Conservation (phyloP, 2,888 invertebrate genomes). For the Hylaea fasciaria region DNA sequence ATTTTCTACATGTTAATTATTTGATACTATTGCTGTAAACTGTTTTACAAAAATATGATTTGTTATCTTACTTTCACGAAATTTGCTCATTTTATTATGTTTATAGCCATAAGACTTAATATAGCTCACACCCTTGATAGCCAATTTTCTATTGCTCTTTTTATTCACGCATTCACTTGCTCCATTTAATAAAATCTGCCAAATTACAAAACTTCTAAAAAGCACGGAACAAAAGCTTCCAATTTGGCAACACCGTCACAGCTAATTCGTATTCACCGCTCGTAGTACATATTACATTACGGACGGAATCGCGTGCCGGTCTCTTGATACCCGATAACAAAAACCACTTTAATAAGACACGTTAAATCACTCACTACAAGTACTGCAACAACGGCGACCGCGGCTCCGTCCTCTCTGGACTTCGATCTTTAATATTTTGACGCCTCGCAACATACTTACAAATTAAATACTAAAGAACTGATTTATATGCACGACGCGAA, state of each 20-base stretch:
- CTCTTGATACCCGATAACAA: constrained; percentile 58
- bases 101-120: too few relatives aligned
- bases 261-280: constrained; percentile 75
- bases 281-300: constrained; percentile 78
- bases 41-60: too few relatives aligned
- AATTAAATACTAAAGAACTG: constrained; percentile 73
- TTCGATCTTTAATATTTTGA: constrained; percentile 68
- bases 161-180: neutral
- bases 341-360: constrained; percentile 54
- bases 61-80: too few relatives aligned
- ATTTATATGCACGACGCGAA: constrained; percentile 71
- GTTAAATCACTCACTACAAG: constrained; percentile 28
- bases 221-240: neutral
- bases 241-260: constrained; percentile 57
- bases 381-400: constrained; percentile 20
- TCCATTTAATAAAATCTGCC: neutral
- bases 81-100: too few relatives aligned
- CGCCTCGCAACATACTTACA: constrained; percentile 71
- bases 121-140: too few relatives aligned
- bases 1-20: too few relatives aligned
- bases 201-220: neutral
- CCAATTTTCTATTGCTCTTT: too few relatives aligned
- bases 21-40: neutral
- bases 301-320: constrained; percentile 73
- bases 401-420: constrained; percentile 51